Evolutionary conservation across 1,140 invertebrate species (phyloP).

Genomic region (Trichomalopsis sarcophagae): DNA sequence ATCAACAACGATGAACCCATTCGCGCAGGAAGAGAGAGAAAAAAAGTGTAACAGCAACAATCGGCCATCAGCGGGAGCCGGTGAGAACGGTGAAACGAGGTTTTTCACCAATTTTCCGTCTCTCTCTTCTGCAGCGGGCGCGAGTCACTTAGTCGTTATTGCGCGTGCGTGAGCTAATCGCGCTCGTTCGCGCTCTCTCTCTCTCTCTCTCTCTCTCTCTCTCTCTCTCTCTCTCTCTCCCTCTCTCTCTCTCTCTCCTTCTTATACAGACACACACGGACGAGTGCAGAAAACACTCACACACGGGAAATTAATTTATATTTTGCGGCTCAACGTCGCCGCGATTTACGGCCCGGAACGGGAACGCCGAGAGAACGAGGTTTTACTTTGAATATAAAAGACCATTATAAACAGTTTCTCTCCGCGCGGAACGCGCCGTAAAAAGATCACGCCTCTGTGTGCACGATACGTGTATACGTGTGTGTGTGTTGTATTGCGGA

Average conservation of each 20-base stretch:
- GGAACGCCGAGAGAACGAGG: constrained; percentile 44
- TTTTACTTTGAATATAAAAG: constrained; percentile 51
- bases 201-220: background rate
- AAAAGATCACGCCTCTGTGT: constrained; percentile 25
- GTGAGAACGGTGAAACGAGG: background rate
- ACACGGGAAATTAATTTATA: constrained; percentile 52
- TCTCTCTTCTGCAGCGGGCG: background rate
- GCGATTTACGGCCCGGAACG: constrained; percentile 54
- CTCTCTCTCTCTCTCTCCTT: background rate
- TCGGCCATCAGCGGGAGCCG: background rate
- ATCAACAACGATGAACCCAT: background rate
- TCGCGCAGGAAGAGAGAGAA: background rate
- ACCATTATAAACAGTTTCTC: constrained; percentile 52
- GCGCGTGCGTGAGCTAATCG: constrained; percentile 33
- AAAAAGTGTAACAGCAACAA: background rate
- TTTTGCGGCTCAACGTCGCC: constrained; percentile 47
- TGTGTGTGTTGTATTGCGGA: constrained; percentile 13
- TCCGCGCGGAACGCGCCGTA: constrained; percentile 41
- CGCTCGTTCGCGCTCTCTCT: background rate
- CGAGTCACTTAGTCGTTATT: background rate
- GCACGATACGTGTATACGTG: background rate
- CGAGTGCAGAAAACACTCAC: constrained; percentile 43
- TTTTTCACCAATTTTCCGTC: constrained; percentile 6
- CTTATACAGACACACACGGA: background rate
- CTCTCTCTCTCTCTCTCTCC: no score